Conservation (phyloP, 2,888 invertebrate species). For the Caenorhabditis wallacei region DNA sequence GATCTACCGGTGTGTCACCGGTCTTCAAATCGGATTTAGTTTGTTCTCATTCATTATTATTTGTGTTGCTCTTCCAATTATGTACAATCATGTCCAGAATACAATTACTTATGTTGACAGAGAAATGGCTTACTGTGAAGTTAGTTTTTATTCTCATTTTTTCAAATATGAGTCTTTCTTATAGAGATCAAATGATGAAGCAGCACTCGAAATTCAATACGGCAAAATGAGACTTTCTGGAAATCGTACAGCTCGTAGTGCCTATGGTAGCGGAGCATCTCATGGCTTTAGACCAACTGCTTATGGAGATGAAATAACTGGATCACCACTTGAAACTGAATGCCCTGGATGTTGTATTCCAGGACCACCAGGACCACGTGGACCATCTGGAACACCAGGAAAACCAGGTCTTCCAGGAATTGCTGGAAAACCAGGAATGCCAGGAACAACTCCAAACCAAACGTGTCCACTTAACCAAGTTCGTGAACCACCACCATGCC, state of each 20-base stretch:
- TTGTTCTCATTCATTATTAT: slow-evolving; percentile 79
- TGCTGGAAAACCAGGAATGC: slow-evolving; percentile 80
- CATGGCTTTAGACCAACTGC: slow-evolving; percentile 65
- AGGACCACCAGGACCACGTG: slow-evolving; percentile 82
- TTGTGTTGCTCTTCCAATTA: slow-evolving; percentile 80
- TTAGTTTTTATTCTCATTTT: slow-evolving; percentile 49
- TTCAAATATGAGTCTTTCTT: slow-evolving; percentile 1
- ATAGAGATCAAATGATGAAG: slow-evolving; percentile 78
- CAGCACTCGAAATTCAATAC: slow-evolving; percentile 73
- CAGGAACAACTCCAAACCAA: slow-evolving; percentile 83
- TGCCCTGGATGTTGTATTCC: slow-evolving; percentile 81
- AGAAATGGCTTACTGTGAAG: slow-evolving; percentile 83
- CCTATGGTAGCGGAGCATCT: slow-evolving; percentile 62
- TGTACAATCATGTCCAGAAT: slow-evolving; percentile 83
- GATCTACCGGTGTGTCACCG: slow-evolving; percentile 82
- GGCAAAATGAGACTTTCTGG: slow-evolving; percentile 66
- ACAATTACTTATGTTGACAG: slow-evolving; percentile 82
- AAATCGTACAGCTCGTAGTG: slow-evolving; percentile 72
- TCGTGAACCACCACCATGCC: slow-evolving; percentile 83
- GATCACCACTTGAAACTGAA: slow-evolving; percentile 82
- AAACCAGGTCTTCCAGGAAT: slow-evolving; percentile 80
- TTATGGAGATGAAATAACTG: slow-evolving; percentile 78
- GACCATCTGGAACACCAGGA: slow-evolving; percentile 81
- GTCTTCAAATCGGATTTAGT: slow-evolving; percentile 83
- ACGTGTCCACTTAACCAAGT: slow-evolving; percentile 81